phyloP scores from a whole-genome alignment of 2,113 vertebrate genomes.

The Grantiella picta region DNA sequence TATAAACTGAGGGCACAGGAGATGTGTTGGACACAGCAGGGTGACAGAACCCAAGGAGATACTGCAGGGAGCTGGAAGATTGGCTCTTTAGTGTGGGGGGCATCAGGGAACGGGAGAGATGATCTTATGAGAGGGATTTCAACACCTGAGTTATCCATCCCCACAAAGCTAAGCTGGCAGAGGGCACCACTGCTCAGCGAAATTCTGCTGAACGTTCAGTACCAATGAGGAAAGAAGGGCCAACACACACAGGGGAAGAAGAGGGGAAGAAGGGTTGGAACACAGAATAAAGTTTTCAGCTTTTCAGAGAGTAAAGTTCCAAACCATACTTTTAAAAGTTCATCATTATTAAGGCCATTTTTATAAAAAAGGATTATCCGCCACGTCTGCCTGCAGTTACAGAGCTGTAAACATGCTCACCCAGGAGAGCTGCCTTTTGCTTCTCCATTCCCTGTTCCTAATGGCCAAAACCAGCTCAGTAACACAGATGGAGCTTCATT shows the following conservation, averaged over 20 bases:
- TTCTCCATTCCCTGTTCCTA: neutral
- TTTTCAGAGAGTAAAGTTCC: neutral
- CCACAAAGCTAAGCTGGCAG: neutral
- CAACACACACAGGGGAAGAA: neutral
- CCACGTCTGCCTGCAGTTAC: neutral
- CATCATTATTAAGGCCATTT: neutral
- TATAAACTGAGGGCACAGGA: neutral
- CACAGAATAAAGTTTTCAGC: neutral
- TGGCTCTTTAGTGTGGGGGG: neutral
- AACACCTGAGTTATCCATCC: neutral
- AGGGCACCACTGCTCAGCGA: neutral
- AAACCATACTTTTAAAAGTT: neutral
- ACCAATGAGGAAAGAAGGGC: neutral
- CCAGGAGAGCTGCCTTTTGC: neutral
- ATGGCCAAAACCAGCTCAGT: neutral
- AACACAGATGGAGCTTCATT: slow-evolving; percentile 3
- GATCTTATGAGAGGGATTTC: neutral
- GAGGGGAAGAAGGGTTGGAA: neutral
- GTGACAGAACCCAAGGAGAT: neutral
- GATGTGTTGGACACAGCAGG: no score
- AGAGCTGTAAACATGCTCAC: neutral
- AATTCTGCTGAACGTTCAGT: neutral
- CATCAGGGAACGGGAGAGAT: neutral
- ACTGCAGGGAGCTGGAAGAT: neutral
- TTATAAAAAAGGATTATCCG: neutral